Conservation (phyloP, 2,113 vertebrate species). For the Corythornis madagascariensis region DNA sequence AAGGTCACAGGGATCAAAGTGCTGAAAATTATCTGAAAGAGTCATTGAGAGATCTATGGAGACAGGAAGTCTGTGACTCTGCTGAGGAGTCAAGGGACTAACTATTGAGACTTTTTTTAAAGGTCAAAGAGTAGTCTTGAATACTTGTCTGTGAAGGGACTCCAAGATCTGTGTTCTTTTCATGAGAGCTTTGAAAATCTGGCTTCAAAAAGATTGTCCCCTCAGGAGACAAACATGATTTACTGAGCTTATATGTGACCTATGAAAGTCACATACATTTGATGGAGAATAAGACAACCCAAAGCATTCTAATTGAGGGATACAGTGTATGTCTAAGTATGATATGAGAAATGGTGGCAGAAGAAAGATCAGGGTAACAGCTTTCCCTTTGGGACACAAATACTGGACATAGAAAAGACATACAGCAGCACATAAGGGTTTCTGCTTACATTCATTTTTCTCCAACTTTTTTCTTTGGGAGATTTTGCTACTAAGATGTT, state of each 20-base stretch:
- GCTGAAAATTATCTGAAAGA: background rate
- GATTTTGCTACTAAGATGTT: background rate
- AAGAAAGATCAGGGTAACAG: background rate
- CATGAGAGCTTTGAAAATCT: background rate
- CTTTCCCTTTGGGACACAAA: background rate
- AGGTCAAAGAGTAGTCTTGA: background rate
- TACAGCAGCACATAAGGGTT: rapidly evolving
- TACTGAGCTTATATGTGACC: background rate
- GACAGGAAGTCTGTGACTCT: background rate
- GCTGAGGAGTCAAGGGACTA: background rate
- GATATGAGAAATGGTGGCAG: background rate
- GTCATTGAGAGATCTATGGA: background rate
- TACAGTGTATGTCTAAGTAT: background rate
- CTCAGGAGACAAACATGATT: background rate
- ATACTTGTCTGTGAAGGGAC: background rate
- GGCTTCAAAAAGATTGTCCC: background rate
- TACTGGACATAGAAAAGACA: background rate
- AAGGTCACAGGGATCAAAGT: background rate
- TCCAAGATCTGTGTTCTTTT: background rate
- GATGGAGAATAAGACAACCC: background rate
- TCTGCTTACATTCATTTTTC: background rate
- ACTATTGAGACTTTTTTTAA: background rate
- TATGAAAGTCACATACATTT: background rate
- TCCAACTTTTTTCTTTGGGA: background rate
- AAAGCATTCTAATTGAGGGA: background rate